Evolutionary conservation across 2,113 vertebrate species (phyloP).

Genomic region (Bos taurus): ARS-UCD2.0 NC_037335.1:110042001-110042500

Average conservation of each 20-base stretch:
- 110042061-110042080: background rate
- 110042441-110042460: background rate
- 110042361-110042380: background rate
- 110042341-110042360: background rate
- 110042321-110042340: background rate
- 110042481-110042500: background rate
- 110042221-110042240: background rate
- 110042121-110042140: conserved; percentile 21
- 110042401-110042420: background rate
- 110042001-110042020: background rate
- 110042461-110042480: background rate
- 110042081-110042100: background rate
- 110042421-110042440: background rate
- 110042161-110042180: background rate
- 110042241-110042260: background rate
- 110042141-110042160: background rate
- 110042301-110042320: background rate
- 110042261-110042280: background rate
- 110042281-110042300: background rate
- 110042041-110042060: conserved; percentile 13
- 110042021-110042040: conserved; percentile 40
- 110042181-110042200: background rate
- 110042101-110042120: background rate
- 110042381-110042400: background rate
- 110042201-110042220: background rate